Evolutionary conservation across 2,113 vertebrate genomes (phyloP), one percentile per base, ranked within the genome.

Genomic region (Synodontis membranacea): DNA sequence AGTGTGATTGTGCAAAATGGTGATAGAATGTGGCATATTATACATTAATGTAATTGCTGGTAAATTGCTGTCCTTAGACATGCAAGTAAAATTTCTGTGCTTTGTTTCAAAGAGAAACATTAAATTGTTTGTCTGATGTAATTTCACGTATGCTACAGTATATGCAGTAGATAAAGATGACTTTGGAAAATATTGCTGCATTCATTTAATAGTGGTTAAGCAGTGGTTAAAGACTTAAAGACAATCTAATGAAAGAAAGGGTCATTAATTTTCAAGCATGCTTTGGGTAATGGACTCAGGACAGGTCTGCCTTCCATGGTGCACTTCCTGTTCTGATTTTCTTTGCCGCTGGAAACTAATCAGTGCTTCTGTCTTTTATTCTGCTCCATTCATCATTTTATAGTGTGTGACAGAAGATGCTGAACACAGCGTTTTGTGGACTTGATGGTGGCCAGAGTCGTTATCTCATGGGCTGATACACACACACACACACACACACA

Each of bases 351-450:
- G 19, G 17, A 50, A 68, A 28, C 64, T 37, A 5, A 37, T 72
- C 46, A 72, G 46, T 23, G 37, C 60, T 66, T 66, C 83, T n/a
- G 23, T 76, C 54, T 60, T 64, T 62, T 37, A 74, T 72, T 84
- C 50, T 74, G 34, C 54, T 76, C 54, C n/a, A 58, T 84, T 76
- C 17, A 46, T 84, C 54, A 52, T 52, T 76, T 48, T 78, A 52
- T 78, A 21, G 46, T 21, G 5, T 52, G 15, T 78, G 70, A 78
- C 7, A 46, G 5, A 76, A 76, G 48, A 76, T 50, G 25, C 44
- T 50, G 44, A 76, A 50, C 44, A 21, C 17, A 23, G 34, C 2
- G 4, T 31, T 76, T 76, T 50, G 28, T 50, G 44, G 44, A 76
- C 42, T 76, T 46, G 42, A 46, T 44, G 39, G 23, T 42, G 4